Conservation (phyloP, 2,888 invertebrate species). For the Nomada lathburiana region DNA sequence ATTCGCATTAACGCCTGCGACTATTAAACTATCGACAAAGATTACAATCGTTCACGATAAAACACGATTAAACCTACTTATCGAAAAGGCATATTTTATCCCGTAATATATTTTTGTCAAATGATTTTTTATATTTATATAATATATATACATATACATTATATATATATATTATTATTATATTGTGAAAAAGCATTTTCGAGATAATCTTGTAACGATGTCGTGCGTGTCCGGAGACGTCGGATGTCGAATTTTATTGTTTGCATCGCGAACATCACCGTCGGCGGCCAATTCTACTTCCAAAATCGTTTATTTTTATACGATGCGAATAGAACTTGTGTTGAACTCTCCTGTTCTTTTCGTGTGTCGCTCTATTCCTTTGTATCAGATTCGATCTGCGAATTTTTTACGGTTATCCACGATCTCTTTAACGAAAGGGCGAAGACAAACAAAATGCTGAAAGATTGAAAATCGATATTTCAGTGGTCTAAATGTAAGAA, state of each 20-base stretch:
- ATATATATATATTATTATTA: constrained; percentile 57
- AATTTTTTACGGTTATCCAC: constrained; percentile 41
- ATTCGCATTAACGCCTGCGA: constrained; percentile 67
- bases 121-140: constrained; percentile 75
- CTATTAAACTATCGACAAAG: constrained; percentile 52
- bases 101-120: constrained; percentile 69
- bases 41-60: constrained; percentile 58
- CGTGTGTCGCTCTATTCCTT: constrained; percentile 71
- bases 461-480: constrained; percentile 50
- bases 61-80: constrained; percentile 60
- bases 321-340: constrained; percentile 74
- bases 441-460: constrained; percentile 18
- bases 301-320: constrained; percentile 81
- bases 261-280: constrained; percentile 48
- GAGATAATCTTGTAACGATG: constrained; percentile 54
- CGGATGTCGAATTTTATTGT: constrained; percentile 47
- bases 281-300: constrained; percentile 70
- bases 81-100: constrained; percentile 70
- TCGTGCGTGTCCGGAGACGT: constrained; percentile 53
- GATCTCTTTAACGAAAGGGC: constrained; percentile 38
- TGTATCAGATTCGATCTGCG: constrained; percentile 67
- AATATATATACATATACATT: constrained; percentile 53
- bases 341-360: constrained; percentile 62
- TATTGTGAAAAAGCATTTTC: constrained; percentile 57
- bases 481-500: constrained; percentile 72